Base-by-base conservation (phyloP, 2,797 vertebrate genomes). In the Sciaenops ocellatus region DNA sequence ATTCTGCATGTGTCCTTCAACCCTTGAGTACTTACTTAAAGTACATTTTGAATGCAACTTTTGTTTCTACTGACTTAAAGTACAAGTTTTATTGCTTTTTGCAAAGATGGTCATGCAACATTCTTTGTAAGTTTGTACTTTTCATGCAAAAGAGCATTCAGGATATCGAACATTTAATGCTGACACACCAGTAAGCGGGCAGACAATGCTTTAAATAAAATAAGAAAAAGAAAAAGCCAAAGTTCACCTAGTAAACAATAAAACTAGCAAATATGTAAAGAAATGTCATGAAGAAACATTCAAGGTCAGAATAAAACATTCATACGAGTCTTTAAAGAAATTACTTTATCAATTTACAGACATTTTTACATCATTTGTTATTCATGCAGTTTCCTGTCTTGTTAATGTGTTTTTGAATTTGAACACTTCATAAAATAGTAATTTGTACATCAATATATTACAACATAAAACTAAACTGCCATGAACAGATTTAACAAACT, bases 401-500 rank as follows among this genome's bases (percentile, higher is more conserved):
- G 24, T 61, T 79, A 62, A 69, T 22, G 22, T 20, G 20, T 55
- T 67, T 13, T 67, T 13, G 70, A 71, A 87, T 68, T 78, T 48
- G 52, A 87, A 80, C 44, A 51, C 50, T 67, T 41, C 64, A 41
- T 79, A 4, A 80, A 87, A 85, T 38, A 63, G 34, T 52, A 63
- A 47, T 86, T 87, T 84, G 9, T 78, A 64, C 66, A 86, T 69
- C 48, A 42, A 84, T 76, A 87, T 76, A 76, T 77, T 80, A 85
- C 69, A 82, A 56, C 51, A 70, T 60, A n/a, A 78, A 22, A 75
- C 52, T 70, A 71, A 70, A 76, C 22, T 80, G n/a, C 50, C 66
- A 84, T 89, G 85, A 83, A 86, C 78, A 78, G 12, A 82, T 69
- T 38, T 72, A 73, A 67, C 46, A 85, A 86, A 85, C 51, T 3